Percentiles rank a stretch among this genome's conserved stretches.
phyloP scores from a whole-genome alignment of 2,888 invertebrate genomes.

The Meloe dianella region DNA sequence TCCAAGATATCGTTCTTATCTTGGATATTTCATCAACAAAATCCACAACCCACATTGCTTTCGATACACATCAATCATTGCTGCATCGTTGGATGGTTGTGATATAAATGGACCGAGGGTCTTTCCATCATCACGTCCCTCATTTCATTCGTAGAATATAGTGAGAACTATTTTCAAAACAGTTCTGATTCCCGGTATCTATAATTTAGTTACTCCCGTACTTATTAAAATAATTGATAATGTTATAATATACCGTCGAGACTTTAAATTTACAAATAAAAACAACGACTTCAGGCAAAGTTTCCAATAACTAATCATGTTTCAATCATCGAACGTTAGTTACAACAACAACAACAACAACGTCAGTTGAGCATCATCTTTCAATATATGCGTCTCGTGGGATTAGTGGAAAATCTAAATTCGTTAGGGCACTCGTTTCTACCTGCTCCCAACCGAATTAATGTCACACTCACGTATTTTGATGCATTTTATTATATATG shows the following conservation, averaged over 20 bases:
- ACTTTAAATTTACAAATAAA: background rate
- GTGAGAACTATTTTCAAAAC: background rate
- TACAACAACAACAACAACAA: background rate
- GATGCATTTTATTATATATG: conserved; percentile 8
- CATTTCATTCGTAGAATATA: background rate
- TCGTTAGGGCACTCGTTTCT: conserved; percentile 5
- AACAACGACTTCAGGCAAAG: background rate
- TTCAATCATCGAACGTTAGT: too few relatives aligned
- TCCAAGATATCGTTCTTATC: conserved; percentile 32
- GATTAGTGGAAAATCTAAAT: conserved; percentile 11
- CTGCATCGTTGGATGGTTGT: conserved; percentile 16
- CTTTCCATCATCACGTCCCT: conserved; percentile 10
- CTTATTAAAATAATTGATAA: background rate
- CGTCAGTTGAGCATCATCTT: conserved; percentile 3
- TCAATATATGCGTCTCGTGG: conserved; percentile 5
- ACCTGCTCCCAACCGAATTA: conserved; percentile 14
- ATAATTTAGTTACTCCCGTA: background rate
- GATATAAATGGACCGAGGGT: conserved; percentile 22
- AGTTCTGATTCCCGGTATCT: background rate
- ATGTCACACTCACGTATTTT: conserved; percentile 15
- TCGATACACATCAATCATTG: conserved; percentile 41
- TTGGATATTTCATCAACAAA: conserved; percentile 28
- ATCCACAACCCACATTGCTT: conserved; percentile 36
- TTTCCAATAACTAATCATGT: conserved; percentile 6
- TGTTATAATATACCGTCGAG: background rate